Conservation (phyloP, 2,113 vertebrate species). For the Antigone vipio region DNA sequence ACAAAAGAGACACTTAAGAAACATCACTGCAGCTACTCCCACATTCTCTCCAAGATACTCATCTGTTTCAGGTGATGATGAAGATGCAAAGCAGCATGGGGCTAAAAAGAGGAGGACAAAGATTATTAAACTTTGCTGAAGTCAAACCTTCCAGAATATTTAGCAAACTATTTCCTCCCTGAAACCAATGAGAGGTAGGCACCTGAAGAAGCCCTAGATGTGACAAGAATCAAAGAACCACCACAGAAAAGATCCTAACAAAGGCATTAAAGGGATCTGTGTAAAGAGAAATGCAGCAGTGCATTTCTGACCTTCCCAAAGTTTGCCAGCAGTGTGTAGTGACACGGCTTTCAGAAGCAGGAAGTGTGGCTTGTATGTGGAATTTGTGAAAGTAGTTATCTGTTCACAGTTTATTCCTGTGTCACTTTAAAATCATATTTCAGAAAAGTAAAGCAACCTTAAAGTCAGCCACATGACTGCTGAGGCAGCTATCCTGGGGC, state of each 20-base stretch:
- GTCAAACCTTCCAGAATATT: not conserved
- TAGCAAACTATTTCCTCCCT: not conserved
- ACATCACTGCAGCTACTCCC: not conserved
- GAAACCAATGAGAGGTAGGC: not conserved
- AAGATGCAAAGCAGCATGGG: not conserved
- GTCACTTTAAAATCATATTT: not conserved
- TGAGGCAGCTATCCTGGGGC: not conserved
- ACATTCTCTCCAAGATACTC: not conserved
- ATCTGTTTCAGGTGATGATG: not conserved
- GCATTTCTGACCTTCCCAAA: not conserved
- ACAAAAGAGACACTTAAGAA: not conserved
- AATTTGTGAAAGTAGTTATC: not conserved
- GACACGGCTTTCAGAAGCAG: not conserved
- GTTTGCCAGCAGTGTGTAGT: not conserved
- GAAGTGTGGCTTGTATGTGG: not conserved
- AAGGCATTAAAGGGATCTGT: not conserved
- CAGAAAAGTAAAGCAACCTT: not conserved
- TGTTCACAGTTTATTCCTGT: not conserved
- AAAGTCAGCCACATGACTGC: not conserved
- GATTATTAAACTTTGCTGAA: not conserved
- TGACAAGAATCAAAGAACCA: not conserved
- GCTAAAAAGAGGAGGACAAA: not conserved
- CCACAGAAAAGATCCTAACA: not conserved
- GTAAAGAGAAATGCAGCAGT: not conserved
- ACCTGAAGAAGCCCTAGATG: not conserved